phyloP scores from a whole-genome alignment of 2,113 vertebrate species.

The Chamaetylas fuelleborni region DNA sequence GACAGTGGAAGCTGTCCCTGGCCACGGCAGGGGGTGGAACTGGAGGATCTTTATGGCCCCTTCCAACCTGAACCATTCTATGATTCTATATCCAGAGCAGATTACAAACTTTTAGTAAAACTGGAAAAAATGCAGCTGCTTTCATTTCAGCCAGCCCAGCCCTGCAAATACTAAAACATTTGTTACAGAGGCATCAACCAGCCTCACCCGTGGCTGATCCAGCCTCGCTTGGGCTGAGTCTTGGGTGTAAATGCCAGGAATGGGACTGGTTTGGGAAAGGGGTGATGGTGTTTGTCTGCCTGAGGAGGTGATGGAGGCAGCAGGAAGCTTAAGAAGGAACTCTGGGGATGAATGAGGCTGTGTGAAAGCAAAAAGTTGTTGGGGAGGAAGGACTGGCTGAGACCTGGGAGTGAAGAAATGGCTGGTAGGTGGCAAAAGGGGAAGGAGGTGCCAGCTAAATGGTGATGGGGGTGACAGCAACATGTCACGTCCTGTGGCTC shows the following conservation, averaged over 20 bases:
- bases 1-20: neutral
- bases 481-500: too few species aligned
- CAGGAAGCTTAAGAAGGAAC: neutral
- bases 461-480: neutral
- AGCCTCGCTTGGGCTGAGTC: neutral
- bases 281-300: neutral
- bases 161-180: neutral
- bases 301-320: neutral
- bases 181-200: neutral
- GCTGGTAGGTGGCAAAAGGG: accelerated
- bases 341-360: neutral
- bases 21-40: neutral
- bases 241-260: neutral
- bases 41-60: neutral
- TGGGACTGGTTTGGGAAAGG: neutral
- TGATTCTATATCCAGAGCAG: neutral
- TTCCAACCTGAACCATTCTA: neutral
- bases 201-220: neutral
- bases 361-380: neutral
- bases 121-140: neutral
- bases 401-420: neutral
- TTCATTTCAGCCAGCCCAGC: neutral
- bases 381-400: neutral
- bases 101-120: neutral
- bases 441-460: neutral